Evolutionary conservation across 2,797 vertebrate species (phyloP), one percentile per base, ranked within the genome.

Genomic region (Thalassophryne amazonica): DNA sequence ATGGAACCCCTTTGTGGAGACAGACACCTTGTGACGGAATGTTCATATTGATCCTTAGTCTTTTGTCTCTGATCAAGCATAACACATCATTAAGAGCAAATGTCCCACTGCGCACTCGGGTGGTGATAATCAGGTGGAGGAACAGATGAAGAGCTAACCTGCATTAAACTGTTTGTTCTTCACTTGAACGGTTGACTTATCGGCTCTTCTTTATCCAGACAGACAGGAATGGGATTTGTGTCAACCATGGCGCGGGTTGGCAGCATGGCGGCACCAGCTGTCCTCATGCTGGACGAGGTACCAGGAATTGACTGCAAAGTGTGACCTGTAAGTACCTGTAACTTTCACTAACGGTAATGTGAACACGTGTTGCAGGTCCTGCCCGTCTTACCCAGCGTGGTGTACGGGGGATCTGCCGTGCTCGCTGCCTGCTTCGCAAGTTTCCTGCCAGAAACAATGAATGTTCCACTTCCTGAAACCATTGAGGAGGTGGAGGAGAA

Each of bases 221-320:
- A 97, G 85, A 98, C 93, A 0, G 95, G 95, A 9, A 73, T 97
- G 81, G 95, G 95, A 1, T 87, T 96, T 0, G 87, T 88, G 34
- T 95, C 92, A 61, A 97, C 92, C 1, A 91, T 96, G 93, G 90
- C 94, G 0, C 86, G 94, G 0, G 46, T 93, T 0, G 95, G 95
- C 1, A 93, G 93, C 69, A 97, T 98, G 66, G 87, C 95, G 0
- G 94, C 95, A 0, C 95, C 95, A 0, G 80, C 94, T 2, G 91
- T 95, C 29, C 90, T 93, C 50, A 93, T 98, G 64, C 64, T 92
- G 19, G 87, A 93, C 0, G 95, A 97, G 71, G 79, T 85, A 28
- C 11, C 14, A n/a, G 10, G 4, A 25, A 11, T 22, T 4, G 5
- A 5, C 6, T 9, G 5, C 15, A 14, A 17, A 2, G 11, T 5